Conservation (phyloP, 2,113 vertebrate genomes). For the Corynorhinus townsendii region DNA sequence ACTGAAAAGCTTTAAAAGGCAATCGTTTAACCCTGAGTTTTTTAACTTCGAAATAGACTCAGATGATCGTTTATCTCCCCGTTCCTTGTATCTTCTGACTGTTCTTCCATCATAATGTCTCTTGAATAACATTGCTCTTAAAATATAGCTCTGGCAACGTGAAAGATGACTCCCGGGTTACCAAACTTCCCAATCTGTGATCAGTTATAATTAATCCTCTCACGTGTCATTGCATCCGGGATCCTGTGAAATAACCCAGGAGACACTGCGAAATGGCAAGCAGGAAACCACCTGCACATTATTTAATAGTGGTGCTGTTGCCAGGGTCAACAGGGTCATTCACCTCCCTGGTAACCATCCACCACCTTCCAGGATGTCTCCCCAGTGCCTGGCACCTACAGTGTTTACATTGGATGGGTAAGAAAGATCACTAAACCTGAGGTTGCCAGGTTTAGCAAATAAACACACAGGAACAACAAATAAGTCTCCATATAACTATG, state of each 20-base stretch:
- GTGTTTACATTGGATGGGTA: background rate
- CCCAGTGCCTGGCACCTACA: background rate
- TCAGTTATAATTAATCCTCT: conserved; percentile 52
- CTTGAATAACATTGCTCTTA: conserved; percentile 2
- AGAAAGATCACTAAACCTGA: background rate
- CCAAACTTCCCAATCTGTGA: background rate
- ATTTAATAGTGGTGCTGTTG: conserved; percentile 52
- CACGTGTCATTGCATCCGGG: conserved; percentile 46
- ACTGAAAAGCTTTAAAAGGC: conserved; percentile 47
- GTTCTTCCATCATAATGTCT: background rate
- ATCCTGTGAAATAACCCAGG: conserved; percentile 30
- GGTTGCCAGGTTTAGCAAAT: background rate
- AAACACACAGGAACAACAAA: background rate
- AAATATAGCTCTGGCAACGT: conserved; percentile 14
- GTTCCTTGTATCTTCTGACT: conserved; percentile 44
- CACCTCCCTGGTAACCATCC: conserved; percentile 34
- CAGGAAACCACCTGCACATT: conserved; percentile 55
- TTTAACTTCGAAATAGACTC: conserved; percentile 49
- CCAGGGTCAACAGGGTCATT: conserved; percentile 47
- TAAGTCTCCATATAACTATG: background rate
- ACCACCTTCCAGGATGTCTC: background rate
- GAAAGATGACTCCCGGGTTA: conserved; percentile 44
- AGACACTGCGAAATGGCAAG: conserved; percentile 61
- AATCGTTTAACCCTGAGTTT: conserved; percentile 23
- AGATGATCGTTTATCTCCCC: conserved; percentile 9